These are phyloP conservation scores for Lontra canadensis DNA, from an alignment of 2,113 vertebrate genomes.

Conservation along the genomic window DNA sequence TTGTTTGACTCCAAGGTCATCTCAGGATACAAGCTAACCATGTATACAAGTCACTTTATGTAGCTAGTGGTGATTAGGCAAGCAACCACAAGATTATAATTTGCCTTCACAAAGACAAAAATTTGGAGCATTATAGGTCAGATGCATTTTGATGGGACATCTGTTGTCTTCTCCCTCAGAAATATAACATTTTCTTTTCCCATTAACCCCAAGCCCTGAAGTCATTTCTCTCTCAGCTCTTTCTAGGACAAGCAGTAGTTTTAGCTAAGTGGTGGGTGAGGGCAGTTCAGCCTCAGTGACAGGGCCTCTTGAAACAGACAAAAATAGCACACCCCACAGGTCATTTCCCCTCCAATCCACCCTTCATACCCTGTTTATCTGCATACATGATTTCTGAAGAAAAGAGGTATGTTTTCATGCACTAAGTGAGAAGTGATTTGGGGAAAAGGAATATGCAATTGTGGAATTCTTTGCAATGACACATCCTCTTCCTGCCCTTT, in stretches of 20 bases:
- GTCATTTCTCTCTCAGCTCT: slow-evolving; percentile 52
- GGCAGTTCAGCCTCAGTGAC: background rate
- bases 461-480: background rate
- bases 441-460: background rate
- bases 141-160: slow-evolving; percentile 63
- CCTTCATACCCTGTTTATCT: background rate
- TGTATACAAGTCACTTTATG: background rate
- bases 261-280: background rate
- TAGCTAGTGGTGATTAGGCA: background rate
- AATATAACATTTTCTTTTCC: slow-evolving; percentile 65
- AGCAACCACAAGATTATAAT: slow-evolving; percentile 26
- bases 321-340: background rate
- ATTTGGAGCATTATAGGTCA: slow-evolving; percentile 57
- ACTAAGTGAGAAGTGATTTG: background rate
- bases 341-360: background rate
- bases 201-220: slow-evolving; percentile 60
- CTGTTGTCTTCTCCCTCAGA: slow-evolving; percentile 56
- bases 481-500: background rate
- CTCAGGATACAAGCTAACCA: background rate
- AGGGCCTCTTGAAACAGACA: background rate
- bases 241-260: slow-evolving; percentile 46
- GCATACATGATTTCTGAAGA: background rate
- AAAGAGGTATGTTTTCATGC: background rate
- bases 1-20: background rate
- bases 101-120: slow-evolving; percentile 59